Conservation (phyloP, 2,888 invertebrate genomes). For the Celastrina argiolus region DNA sequence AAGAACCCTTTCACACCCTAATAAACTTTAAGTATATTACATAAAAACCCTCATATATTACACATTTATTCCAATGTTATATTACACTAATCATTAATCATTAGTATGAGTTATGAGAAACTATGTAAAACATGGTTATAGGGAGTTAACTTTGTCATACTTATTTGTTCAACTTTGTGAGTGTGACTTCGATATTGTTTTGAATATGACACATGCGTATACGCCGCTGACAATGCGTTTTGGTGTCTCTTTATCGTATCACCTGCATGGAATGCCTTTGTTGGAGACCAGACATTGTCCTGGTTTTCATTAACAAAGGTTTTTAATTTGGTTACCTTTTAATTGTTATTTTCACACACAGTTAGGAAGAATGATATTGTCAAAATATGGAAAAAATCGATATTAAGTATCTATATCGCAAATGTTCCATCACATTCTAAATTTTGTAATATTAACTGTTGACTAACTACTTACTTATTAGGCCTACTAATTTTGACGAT, state of each 20-base stretch:
- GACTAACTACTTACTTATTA: not conserved
- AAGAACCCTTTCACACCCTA: too few relatives aligned
- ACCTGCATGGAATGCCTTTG: conserved; percentile 17
- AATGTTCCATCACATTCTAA: too few relatives aligned
- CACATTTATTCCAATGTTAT: too few relatives aligned
- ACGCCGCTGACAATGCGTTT: conserved; percentile 16
- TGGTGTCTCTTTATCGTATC: conserved; percentile 11
- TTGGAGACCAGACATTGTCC: conserved; percentile 4
- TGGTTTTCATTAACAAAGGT: not conserved
- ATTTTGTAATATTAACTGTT: not conserved
- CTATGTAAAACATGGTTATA: not conserved
- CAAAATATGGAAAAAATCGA: not conserved
- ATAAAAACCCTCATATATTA: too few relatives aligned
- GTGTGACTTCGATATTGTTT: not conserved
- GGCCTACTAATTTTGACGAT: not conserved
- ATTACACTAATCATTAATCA: too few relatives aligned
- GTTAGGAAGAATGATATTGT: not conserved
- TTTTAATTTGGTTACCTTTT: not conserved
- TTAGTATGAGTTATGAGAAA: not conserved
- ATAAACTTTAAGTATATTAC: too few relatives aligned
- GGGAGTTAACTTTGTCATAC: not conserved
- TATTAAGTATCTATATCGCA: too few relatives aligned
- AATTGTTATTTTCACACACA: not conserved
- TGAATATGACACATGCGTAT: conserved; percentile 6
- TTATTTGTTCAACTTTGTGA: not conserved